Evolutionary conservation across 2,113 vertebrate genomes (phyloP).

Genomic region (Serilophus lunatus): DNA sequence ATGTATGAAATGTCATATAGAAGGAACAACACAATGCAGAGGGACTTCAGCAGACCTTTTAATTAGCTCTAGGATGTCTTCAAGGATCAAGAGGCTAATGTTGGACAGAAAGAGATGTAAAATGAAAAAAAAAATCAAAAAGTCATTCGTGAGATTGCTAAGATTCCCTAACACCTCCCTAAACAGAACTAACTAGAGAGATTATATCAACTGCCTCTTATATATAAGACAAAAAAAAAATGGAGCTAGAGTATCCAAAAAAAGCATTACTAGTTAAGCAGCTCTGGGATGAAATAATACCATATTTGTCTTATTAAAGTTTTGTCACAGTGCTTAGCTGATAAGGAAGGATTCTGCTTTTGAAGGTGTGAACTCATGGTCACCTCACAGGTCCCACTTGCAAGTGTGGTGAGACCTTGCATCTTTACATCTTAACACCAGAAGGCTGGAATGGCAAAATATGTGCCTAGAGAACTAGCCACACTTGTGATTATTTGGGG

Average conservation of each 20-base stretch:
- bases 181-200: neutral
- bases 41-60: neutral
- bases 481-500: neutral
- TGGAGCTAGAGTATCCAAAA: neutral
- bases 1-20: neutral
- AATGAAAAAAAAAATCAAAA: neutral
- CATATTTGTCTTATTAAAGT: neutral
- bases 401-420: rapidly evolving
- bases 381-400: neutral
- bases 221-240: neutral
- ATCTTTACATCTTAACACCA: neutral
- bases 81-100: neutral
- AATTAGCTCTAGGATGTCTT: neutral
- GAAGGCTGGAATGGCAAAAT: neutral
- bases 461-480: neutral
- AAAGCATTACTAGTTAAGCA: neutral
- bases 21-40: neutral
- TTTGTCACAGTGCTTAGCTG: neutral
- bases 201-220: neutral
- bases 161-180: neutral
- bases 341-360: neutral
- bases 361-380: neutral
- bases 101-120: neutral
- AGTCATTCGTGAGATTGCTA: neutral
- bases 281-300: neutral